Percentiles rank a stretch among this genome's conserved stretches.
phyloP scores from a whole-genome alignment of 2,797 vertebrate genomes.

The Sardinella longiceps region DNA sequence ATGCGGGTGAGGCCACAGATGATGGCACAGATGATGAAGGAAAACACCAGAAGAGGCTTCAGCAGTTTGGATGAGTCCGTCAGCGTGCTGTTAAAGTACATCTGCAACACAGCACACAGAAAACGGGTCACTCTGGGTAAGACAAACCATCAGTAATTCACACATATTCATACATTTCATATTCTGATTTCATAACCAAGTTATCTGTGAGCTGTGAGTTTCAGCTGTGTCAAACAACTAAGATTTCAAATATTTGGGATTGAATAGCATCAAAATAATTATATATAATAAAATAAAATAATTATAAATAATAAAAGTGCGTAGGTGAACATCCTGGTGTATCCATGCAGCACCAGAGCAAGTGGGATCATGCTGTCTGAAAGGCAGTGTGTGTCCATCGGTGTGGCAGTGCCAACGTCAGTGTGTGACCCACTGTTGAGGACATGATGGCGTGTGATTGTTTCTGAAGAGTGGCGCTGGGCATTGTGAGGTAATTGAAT shows the following conservation, averaged over 20 bases:
- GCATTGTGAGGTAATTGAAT: slow-evolving; percentile 20
- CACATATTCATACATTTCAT: background rate
- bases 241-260: background rate
- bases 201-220: background rate
- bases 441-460: background rate
- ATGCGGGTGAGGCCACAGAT: slow-evolving; percentile 97
- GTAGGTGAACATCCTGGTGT: background rate
- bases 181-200: background rate
- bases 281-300: no score
- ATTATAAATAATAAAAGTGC: no score
- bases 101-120: slow-evolving; percentile 72
- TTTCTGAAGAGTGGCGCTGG: slow-evolving; percentile 1
- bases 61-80: slow-evolving; percentile 97
- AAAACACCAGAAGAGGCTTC: slow-evolving; percentile 95
- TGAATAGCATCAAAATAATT: background rate
- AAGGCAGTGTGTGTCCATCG: background rate
- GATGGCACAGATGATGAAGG: slow-evolving; percentile 94
- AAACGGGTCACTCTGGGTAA: background rate
- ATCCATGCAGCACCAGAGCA: background rate
- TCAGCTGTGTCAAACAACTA: background rate
- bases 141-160: no score
- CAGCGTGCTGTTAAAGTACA: slow-evolving; percentile 98
- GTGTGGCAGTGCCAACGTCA: background rate
- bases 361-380: background rate
- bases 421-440: background rate